A percentile compares a stretch with the other conserved stretches of the same genome.
phyloP scores from a whole-genome alignment of 2,888 invertebrate genomes.

The Drosophila borborema region DNA sequence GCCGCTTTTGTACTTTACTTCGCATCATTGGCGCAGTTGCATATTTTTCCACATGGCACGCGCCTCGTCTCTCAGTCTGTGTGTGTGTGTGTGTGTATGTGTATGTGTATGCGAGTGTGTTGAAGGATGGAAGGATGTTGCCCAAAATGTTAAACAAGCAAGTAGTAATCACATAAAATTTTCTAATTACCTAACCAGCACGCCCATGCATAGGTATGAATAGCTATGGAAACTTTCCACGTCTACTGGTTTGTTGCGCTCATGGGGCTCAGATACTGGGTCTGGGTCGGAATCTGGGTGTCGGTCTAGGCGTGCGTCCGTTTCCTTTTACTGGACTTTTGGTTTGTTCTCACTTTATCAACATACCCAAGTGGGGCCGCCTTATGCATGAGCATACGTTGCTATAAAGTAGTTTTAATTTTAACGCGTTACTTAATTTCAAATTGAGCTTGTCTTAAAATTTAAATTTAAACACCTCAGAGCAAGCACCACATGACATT shows the following conservation, averaged over 20 bases:
- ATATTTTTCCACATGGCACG: slow-evolving; percentile 33
- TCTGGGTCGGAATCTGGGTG: neutral
- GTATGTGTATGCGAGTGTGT: neutral
- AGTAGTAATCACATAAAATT: slow-evolving; percentile 79
- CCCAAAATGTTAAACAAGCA: slow-evolving; percentile 55
- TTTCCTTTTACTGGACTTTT: neutral
- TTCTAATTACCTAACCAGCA: slow-evolving; percentile 77
- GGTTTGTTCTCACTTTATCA: slow-evolving; percentile 18
- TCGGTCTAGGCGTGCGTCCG: neutral
- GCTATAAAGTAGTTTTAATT: slow-evolving; percentile 66
- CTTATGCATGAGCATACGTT: slow-evolving; percentile 33
- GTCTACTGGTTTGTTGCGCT: slow-evolving; percentile 13
- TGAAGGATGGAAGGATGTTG: slow-evolving; percentile 28
- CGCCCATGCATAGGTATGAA: slow-evolving; percentile 23
- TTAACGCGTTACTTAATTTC: slow-evolving; percentile 66
- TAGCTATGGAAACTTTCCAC: slow-evolving; percentile 37
- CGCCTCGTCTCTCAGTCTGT: neutral
- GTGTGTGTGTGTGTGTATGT: neutral
- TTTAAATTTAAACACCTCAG: slow-evolving; percentile 69
- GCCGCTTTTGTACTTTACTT: slow-evolving; percentile 78
- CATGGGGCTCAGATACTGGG: slow-evolving; percentile 7
- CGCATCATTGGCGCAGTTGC: slow-evolving; percentile 68
- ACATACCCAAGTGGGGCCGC: slow-evolving; percentile 7
- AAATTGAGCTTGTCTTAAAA: slow-evolving; percentile 61
- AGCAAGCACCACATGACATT: slow-evolving; percentile 23